Percentiles rank a stretch among this genome's conserved stretches.
phyloP scores from a whole-genome alignment of 92 coral and sea anemone species.

The Montipora capitata region DNA sequence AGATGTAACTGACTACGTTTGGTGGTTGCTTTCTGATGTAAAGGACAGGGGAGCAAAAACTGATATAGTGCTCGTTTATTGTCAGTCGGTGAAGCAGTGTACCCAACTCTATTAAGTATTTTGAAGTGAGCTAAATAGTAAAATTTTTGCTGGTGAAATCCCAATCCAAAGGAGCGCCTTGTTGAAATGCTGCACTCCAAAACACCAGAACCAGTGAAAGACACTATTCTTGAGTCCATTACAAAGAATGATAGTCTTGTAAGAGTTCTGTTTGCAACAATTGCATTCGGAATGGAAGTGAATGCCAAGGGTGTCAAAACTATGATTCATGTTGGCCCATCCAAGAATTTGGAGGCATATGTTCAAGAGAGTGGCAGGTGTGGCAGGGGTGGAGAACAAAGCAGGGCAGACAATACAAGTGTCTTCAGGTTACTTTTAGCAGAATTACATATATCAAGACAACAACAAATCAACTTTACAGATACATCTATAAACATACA shows the following conservation, averaged over 20 bases:
- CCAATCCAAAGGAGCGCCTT: slow-evolving; percentile 44
- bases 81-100: slow-evolving; percentile 58
- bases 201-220: slow-evolving; percentile 56
- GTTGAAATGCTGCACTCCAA: slow-evolving; percentile 67
- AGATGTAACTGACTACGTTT: slow-evolving; percentile 20
- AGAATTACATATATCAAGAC: no score
- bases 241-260: slow-evolving; percentile 27
- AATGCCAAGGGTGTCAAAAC: no score
- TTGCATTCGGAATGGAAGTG: no score
- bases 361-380: no score
- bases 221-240: slow-evolving; percentile 32
- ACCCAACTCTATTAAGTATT: slow-evolving; percentile 36
- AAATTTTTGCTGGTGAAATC: slow-evolving; percentile 7
- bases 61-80: slow-evolving; percentile 47
- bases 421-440: no score
- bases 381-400: no score
- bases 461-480: no score
- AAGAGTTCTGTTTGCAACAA: slow-evolving; percentile 38
- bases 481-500: no score
- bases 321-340: no score
- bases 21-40: slow-evolving; percentile 23
- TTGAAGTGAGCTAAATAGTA: slow-evolving; percentile 15
- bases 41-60: slow-evolving; percentile 5
- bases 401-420: no score
- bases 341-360: no score